Evolutionary conservation across 2,113 vertebrate species (phyloP), one percentile per base, ranked within the genome.

Genomic region (Hyperopisus bebe): DNA sequence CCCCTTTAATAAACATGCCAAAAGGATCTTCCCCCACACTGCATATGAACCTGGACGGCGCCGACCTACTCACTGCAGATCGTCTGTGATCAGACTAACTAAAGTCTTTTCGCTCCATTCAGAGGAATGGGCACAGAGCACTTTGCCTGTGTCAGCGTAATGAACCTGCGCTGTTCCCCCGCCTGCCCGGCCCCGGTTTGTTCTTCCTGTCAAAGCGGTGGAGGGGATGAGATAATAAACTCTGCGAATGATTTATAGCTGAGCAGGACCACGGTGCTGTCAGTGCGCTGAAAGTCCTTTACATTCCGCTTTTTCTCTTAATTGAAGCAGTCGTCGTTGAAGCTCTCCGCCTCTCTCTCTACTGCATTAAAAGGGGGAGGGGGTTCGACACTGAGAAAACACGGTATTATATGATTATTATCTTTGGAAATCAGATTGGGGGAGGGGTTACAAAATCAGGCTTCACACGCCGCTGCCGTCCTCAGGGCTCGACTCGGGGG

Each of bases 221-320:
- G 55, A 27, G 87, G 17, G 55, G 7, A 62, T 44, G 55, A 88
- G 85, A 87, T 87, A 87, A 87, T 87, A 87, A 53, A 62, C 55
- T 66, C 35, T 17, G 53, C 24, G 27, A 17, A 66, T 88, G 87
- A 62, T 88, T 88, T 58, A 82, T 74, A 46, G 50, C 74, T 80
- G 70, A 82, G 88, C 4, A 47, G 48, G 47, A 48, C 70, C 27
- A n/a, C 50, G 6, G 8, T 82, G 31, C 74, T 89, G 74, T 82
- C 77, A 21, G 19, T 31, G 50, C 21, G 24, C 31, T 53, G 74
- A 82, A 89, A 89, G 70, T 55, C 74, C 88, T 83, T 53, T 48
- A 83, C 74, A 53, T 89, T 50, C 70, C 6, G 6, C 17, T 44
- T 55, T 89, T 2, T 8, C 48, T 80, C 88, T 50, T 89, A 80